Conservation (phyloP, 2,797 vertebrate genomes). For the Salmo trutta region DNA sequence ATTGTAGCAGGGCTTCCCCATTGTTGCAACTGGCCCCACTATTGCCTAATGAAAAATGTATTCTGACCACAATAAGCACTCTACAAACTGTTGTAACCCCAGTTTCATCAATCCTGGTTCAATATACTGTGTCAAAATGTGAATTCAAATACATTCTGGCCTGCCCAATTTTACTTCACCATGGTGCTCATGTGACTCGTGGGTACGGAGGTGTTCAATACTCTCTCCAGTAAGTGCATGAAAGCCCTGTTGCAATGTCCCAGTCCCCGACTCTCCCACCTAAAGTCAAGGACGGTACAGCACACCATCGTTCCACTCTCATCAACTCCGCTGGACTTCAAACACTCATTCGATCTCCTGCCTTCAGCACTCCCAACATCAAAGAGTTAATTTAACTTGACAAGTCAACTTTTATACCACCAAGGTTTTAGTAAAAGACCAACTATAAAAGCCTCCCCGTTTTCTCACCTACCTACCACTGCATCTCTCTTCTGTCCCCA, state of each 20-base stretch:
- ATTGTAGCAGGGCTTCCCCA: conserved; percentile 28
- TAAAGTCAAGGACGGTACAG: not conserved
- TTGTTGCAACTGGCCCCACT: conserved; percentile 1
- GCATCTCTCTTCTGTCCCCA: not conserved
- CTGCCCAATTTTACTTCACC: no score
- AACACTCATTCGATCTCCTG: not conserved
- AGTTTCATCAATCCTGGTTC: not conserved
- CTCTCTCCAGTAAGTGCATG: conserved; percentile 4
- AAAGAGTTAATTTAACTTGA: not conserved
- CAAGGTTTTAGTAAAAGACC: not conserved
- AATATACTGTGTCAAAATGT: no score
- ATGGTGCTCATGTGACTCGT: no score
- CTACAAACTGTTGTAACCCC: not conserved
- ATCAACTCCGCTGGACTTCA: not conserved
- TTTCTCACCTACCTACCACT: not conserved
- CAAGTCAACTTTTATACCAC: no score
- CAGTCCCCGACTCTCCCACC: not conserved
- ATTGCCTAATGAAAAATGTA: not conserved
- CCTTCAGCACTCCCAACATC: not conserved
- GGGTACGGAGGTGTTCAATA: not conserved
- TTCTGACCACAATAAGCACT: not conserved
- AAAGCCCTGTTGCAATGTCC: not conserved
- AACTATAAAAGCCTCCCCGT: not conserved
- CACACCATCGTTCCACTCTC: not conserved
- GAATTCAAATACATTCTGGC: no score